phyloP scores from a whole-genome alignment of 1,140 invertebrate species.

The Neoseiulus cucumeris region DNA sequence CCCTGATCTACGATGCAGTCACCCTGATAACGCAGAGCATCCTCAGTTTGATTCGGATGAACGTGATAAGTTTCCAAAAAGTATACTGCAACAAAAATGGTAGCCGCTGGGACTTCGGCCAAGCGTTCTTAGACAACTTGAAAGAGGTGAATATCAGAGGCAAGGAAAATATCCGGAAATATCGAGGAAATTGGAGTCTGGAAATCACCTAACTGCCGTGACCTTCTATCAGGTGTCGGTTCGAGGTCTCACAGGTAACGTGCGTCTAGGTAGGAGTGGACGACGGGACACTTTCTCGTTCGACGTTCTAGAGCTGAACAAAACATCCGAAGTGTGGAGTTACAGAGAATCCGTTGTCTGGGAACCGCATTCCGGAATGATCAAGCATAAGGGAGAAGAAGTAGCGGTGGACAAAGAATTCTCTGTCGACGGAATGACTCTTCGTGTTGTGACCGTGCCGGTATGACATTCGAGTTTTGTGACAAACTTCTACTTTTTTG shows the following conservation, averaged over 20 bases:
- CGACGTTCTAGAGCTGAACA: slow-evolving; percentile 62
- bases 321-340: background rate
- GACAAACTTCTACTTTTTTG: no score
- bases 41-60: slow-evolving; percentile 48
- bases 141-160: slow-evolving; percentile 53
- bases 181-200: background rate
- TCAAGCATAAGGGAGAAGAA: background rate
- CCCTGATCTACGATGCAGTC: slow-evolving; percentile 83
- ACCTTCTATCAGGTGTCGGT: slow-evolving; percentile 52
- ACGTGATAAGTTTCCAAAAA: slow-evolving; percentile 48
- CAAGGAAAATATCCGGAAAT: background rate
- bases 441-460: background rate
- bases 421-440: slow-evolving; percentile 4
- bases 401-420: background rate
- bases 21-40: slow-evolving; percentile 65
- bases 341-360: background rate
- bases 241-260: slow-evolving; percentile 66
- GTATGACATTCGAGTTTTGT: background rate
- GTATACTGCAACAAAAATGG: slow-evolving; percentile 50
- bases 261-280: slow-evolving; percentile 80
- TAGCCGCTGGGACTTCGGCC: slow-evolving; percentile 83
- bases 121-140: slow-evolving; percentile 88
- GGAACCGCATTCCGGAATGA: background rate
- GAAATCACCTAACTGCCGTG: background rate
- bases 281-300: slow-evolving; percentile 69